phyloP scores from a whole-genome alignment of 2,797 vertebrate genomes.

The Acropternis orthonyx region DNA sequence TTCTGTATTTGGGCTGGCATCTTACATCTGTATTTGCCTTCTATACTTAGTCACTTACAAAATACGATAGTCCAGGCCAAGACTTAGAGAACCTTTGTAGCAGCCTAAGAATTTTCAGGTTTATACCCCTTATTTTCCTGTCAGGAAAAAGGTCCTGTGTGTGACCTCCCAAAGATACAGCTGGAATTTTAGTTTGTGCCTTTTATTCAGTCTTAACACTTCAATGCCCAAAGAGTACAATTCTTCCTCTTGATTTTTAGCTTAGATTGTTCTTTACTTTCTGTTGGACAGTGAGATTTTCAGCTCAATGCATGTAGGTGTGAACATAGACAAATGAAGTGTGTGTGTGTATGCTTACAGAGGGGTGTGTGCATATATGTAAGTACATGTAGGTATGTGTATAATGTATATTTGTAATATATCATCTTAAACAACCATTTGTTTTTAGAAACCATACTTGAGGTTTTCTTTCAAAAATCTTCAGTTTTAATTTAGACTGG shows the following conservation, averaged over 20 bases:
- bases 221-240: background rate
- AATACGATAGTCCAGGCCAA: background rate
- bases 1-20: background rate
- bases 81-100: background rate
- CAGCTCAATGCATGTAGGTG: background rate
- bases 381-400: background rate
- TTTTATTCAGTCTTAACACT: background rate
- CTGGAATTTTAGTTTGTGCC: background rate
- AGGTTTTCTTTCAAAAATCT: background rate
- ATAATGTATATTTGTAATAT: background rate
- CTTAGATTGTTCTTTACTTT: background rate
- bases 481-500: background rate
- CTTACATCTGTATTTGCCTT: background rate
- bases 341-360: rapidly evolving
- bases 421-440: background rate
- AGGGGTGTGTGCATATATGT: rapidly evolving
- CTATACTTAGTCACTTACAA: background rate
- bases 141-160: background rate
- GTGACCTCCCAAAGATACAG: background rate
- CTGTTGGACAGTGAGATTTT: background rate
- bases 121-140: background rate
- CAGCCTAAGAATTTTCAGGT: background rate
- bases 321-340: background rate
- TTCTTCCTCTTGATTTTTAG: background rate
- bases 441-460: background rate